phyloP scores from a whole-genome alignment of 2,888 invertebrate species.

The Fissipunctia ypsillon region DNA sequence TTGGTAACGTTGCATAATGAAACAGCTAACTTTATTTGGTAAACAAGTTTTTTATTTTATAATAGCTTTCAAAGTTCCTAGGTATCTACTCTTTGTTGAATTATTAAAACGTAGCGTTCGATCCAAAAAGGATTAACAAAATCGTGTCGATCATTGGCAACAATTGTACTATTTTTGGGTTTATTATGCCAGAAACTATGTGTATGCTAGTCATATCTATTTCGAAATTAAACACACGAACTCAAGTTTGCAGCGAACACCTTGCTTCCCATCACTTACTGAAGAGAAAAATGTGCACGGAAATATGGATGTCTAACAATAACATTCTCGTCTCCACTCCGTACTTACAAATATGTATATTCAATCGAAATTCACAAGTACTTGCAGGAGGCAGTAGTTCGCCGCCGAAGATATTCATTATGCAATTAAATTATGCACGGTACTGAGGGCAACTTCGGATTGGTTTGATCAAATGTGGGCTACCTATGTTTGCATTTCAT shows the following conservation, averaged over 20 bases:
- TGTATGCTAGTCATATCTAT: not conserved
- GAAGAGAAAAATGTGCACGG: not conserved
- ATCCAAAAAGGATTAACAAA: not conserved
- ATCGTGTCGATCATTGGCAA: not conserved
- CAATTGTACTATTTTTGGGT: not conserved
- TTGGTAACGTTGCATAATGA: constrained; percentile 3
- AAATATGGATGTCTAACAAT: not conserved
- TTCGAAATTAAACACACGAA: not conserved
- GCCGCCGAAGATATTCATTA: constrained; percentile 68
- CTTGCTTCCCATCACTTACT: not conserved
- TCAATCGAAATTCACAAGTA: constrained; percentile 54
- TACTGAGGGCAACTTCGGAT: constrained; percentile 67
- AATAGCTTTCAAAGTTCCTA: too few species aligned
- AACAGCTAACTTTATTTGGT: not conserved
- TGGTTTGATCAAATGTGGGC: constrained; percentile 74
- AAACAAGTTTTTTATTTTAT: not conserved
- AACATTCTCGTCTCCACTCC: not conserved
- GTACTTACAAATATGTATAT: constrained; percentile 13
- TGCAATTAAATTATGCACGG: constrained; percentile 74
- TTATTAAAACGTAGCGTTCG: too few species aligned
- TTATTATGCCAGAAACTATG: not conserved
- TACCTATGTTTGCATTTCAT: constrained; percentile 80
- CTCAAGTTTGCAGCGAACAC: not conserved
- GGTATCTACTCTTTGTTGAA: too few species aligned
- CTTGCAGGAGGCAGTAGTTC: constrained; percentile 55